Percentiles rank a stretch among this genome's conserved stretches.
Evolutionary conservation across 2,888 invertebrate genomes (phyloP).

Genomic region (Noctua janthe): DNA sequence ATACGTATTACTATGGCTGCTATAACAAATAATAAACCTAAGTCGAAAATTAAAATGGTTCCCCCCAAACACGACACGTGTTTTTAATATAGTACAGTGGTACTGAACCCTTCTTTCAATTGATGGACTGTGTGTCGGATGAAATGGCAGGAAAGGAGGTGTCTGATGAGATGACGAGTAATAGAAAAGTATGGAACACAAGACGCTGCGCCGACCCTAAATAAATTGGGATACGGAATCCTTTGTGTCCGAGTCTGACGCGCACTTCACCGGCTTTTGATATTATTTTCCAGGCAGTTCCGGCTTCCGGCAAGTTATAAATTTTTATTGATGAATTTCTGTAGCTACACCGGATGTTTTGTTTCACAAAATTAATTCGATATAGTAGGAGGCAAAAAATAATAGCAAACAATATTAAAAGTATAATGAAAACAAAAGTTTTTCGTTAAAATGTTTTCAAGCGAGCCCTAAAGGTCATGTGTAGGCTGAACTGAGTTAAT

Average conservation of each 20-base stretch:
- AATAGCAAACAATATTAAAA: not conserved
- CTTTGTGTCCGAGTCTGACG: not conserved
- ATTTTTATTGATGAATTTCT: not conserved
- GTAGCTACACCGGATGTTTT: not conserved
- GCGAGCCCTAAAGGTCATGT: constrained; percentile 2
- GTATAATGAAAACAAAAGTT: not conserved
- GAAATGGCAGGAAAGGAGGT: too few species aligned
- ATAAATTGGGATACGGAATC: not conserved
- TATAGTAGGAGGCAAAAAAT: not conserved
- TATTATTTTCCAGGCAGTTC: not conserved
- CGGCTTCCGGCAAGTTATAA: not conserved
- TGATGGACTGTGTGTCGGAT: too few species aligned
- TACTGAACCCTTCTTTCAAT: not conserved
- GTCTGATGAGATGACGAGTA: too few species aligned
- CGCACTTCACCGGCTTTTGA: not conserved
- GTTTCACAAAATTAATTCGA: constrained; percentile 1
- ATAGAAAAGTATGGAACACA: too few species aligned
- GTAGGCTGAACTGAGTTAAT: constrained; percentile 9
- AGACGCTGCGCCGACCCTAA: too few species aligned
- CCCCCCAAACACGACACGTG: too few species aligned
- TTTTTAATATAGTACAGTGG: too few species aligned
- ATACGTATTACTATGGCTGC: not conserved
- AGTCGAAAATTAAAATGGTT: too few species aligned
- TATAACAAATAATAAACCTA: not conserved
- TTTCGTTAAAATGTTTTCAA: not conserved